Evolutionary conservation across 2,113 vertebrate species (phyloP).

Genomic region (Pandion haliaetus): DNA sequence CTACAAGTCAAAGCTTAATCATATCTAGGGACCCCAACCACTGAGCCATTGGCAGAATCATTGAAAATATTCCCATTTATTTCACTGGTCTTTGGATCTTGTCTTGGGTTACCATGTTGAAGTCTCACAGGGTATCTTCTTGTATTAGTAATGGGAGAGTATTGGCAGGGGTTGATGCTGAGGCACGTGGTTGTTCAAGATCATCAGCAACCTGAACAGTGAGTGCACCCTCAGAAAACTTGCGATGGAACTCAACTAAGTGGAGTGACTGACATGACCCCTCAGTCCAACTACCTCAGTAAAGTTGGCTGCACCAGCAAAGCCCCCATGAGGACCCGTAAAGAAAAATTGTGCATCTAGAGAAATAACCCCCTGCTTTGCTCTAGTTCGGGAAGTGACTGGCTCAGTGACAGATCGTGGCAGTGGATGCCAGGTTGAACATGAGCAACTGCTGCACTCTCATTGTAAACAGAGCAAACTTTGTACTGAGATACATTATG

Average conservation of each 20-base stretch:
- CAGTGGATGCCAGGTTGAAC: background rate
- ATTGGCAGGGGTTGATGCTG: background rate
- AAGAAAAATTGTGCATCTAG: background rate
- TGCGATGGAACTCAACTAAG: fast-evolving
- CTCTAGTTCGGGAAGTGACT: background rate
- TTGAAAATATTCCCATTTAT: background rate
- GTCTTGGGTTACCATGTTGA: background rate
- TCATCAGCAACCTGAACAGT: background rate
- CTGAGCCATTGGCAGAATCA: background rate
- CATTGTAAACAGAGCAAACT: background rate
- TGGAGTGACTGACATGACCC: background rate
- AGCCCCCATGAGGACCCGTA: background rate
- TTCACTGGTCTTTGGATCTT: background rate
- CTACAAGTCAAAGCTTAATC: background rate
- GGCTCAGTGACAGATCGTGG: fast-evolving
- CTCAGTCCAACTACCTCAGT: background rate
- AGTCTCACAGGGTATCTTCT: background rate
- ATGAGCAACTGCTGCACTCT: fast-evolving
- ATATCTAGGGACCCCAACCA: background rate
- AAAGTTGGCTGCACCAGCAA: background rate
- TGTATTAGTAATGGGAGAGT: background rate
- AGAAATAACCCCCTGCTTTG: background rate
- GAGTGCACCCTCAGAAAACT: background rate
- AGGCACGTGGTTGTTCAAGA: background rate
- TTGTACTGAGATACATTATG: background rate